phyloP scores from a whole-genome alignment of 2,888 invertebrate species.

The Ecdyonurus torrentis region DNA sequence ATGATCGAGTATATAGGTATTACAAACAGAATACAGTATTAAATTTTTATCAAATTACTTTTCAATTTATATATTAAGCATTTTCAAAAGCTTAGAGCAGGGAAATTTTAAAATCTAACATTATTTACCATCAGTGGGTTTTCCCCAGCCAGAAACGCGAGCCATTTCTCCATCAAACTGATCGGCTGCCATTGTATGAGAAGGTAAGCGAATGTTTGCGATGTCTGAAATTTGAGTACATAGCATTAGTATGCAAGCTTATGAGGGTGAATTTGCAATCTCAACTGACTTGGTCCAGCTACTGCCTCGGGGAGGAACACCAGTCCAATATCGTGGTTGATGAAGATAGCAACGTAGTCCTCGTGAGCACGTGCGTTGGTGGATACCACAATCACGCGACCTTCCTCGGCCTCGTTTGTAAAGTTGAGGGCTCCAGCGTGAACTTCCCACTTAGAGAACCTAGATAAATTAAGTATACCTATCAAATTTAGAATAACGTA shows the following conservation, averaged over 20 bases:
- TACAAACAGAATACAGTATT: too few species aligned
- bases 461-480: neutral
- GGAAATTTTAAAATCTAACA: neutral
- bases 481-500: too few species aligned
- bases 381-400: neutral
- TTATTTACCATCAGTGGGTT: neutral
- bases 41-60: too few species aligned
- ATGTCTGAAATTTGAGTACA: slow-evolving; percentile 5
- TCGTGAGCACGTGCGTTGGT: slow-evolving; percentile 5
- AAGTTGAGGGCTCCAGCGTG: slow-evolving; percentile 5
- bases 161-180: neutral
- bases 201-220: slow-evolving; percentile 8
- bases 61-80: too few species aligned
- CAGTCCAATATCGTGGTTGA: slow-evolving; percentile 7
- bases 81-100: too few species aligned
- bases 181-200: neutral
- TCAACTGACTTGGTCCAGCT: neutral
- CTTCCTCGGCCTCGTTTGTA: slow-evolving; percentile 4
- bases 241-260: neutral
- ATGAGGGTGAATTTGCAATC: neutral
- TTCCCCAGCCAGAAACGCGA: neutral
- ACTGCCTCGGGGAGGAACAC: neutral
- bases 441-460: slow-evolving; percentile 4
- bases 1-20: too few species aligned
- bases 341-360: slow-evolving; percentile 1